Percentiles rank a stretch among this genome's conserved stretches.
phyloP scores from a whole-genome alignment of 2,113 vertebrate genomes.

The Plestiodon gilberti region DNA sequence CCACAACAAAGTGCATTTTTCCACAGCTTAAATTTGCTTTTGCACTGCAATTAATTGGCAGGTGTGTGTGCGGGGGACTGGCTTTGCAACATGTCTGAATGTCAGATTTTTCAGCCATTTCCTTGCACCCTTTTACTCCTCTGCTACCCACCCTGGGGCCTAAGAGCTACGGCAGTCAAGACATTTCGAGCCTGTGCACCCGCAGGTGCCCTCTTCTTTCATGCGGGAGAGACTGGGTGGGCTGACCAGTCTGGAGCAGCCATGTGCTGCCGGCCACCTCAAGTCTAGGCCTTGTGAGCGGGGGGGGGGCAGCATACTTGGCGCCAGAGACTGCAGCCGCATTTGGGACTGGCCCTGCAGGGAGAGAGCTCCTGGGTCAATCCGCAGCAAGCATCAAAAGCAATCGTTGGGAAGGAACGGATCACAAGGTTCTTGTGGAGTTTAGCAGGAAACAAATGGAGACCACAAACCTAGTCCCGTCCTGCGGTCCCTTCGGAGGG shows the following conservation, averaged over 20 bases:
- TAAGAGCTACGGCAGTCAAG: background rate
- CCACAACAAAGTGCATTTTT: background rate
- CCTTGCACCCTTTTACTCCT: background rate
- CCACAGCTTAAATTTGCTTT: background rate
- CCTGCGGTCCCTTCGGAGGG: no score
- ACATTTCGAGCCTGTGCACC: no score
- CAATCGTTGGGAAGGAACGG: no score
- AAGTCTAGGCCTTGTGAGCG: background rate
- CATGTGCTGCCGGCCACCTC: background rate
- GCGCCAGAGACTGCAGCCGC: no score
- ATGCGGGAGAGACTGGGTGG: background rate
- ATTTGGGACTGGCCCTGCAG: no score
- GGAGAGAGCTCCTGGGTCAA: no score
- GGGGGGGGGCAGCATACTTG: no score
- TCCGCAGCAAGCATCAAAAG: no score
- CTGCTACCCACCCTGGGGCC: background rate
- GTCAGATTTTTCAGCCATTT: background rate
- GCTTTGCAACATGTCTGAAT: background rate
- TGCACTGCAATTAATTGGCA: no score
- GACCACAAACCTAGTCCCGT: no score
- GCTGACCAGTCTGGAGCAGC: background rate
- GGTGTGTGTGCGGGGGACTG: rapidly evolving
- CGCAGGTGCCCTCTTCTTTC: no score
- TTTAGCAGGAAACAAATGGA: background rate
- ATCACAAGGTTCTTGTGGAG: background rate